Base-by-base conservation (phyloP, 2,797 vertebrate genomes). In the Enteromius radiatus region DNA sequence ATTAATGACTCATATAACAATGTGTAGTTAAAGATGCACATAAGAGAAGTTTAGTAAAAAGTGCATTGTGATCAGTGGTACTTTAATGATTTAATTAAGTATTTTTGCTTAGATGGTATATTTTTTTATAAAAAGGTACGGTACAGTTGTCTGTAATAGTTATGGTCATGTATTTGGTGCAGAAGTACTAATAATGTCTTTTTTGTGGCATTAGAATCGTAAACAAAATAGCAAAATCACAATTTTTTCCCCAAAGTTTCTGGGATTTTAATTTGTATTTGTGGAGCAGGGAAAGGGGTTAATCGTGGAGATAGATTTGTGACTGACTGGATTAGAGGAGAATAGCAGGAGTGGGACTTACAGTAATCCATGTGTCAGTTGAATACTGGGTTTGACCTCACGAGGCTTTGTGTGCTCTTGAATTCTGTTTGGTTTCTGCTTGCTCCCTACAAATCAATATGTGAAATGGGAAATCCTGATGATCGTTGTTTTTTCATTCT, bases 311-410 rank as follows among this genome's bases (percentile, higher is more conserved):
- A 86, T 90, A 92, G 93, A 92, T 93, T 92, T 92, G 91, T 86
- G 89, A 86, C 89, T 87, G 91, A 91, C 91, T 91, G 92, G 92
- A 93, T 93, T 93, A 93, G 89, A 67, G 84, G 80, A 86, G 89
- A 90, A 83, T 78, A 88, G 88, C 88, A 84, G 87, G 90, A 90
- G 90, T 85, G 88, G 83, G 59, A 88, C 88, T 81, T 84, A 85
- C 78, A 52, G 89, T 93, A 92, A 93, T 93, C 91, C 90, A 80
- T 56, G 61, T 80, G 78, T 80, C 31, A 54, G 47, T 74, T 78
- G 52, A 61, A 75, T 33, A 21, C 71, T 67, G 70, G 74, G 31
- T 65, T 21, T 77, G 67, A 84, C 61, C 59, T 69, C 54, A 36
- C 49, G 26, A 84, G 47, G 64, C 31, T 81, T 75, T 64, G 11